Base-by-base conservation (phyloP, 2,888 invertebrate genomes). In the Chloroclystis v-ata region DNA sequence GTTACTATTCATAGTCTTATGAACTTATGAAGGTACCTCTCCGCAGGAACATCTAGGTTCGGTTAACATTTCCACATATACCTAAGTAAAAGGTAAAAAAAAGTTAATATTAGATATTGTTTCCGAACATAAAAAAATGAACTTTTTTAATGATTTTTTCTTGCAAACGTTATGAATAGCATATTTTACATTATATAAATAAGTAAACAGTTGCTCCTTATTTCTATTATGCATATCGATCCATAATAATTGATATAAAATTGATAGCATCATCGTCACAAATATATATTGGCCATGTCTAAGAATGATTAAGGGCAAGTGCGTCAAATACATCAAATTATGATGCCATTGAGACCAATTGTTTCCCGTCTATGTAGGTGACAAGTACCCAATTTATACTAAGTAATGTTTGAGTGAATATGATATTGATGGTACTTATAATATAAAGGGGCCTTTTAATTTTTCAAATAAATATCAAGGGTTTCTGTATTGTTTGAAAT, bases 291-390 rank as follows among this genome's bases (percentile, higher is more conserved):
- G 25, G n/a, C 13, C 37, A 59, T 56, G 47, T 45, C 32, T 49
- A 11, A 10, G 13, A 30, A 47, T 44, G 49, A 60, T 51, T 52
- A 52, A 54, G 57, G 55, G 63, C 65, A 66, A 65, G 58, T 69
- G 61, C 59, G 55, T 67, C 61, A 68, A 60, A 72, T 73, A 63
- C 62, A 69, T 72, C 71, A 72, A 75, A 78, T 76, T 69, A 75
- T 77, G 75, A 71, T 55, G 62, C 67, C 70, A 82, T 81, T 80
- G 71, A 73, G 67, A 64, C 62, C 78, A 79, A 81, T 80, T 78
- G 73, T 58, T 57, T 63, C 55, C 56, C 52, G 51, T 55, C 58
- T 55, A 35, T 25, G 33, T 33, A 45, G 52, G 43, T 65, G 56
- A 52, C 54, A 52, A 53, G 59, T 47, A 43, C 37, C 50, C 24